A percentile compares a stretch with the other conserved stretches of the same genome.
Evolutionary conservation across 2,888 invertebrate species (phyloP).

Genomic region (Allolobophora icterica): DNA sequence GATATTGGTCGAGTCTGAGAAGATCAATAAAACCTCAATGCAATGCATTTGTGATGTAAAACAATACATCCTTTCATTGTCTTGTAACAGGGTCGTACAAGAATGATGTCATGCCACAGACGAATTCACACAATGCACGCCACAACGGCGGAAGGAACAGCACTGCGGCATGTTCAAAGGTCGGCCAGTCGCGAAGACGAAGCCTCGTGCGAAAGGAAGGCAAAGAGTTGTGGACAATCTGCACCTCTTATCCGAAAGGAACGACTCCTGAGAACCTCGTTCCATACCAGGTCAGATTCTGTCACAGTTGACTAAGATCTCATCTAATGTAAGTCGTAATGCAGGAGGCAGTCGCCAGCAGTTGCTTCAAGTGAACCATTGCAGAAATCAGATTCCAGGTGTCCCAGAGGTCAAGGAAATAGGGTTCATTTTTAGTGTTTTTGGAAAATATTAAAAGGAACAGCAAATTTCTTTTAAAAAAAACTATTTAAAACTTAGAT

Average conservation of each 20-base stretch:
- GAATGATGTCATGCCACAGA: not conserved
- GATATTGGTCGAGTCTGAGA: not conserved
- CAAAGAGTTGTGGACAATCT: slow-evolving; percentile 40
- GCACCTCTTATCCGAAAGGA: slow-evolving; percentile 45
- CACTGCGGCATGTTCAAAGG: not conserved
- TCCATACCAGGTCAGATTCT: slow-evolving; percentile 45
- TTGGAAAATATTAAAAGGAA: too few relatives aligned
- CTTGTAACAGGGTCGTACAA: not conserved
- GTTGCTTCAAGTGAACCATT: too few relatives aligned
- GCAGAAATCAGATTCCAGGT: too few relatives aligned
- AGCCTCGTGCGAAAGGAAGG: slow-evolving; percentile 36
- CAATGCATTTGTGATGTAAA: too few relatives aligned
- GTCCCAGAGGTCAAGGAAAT: too few relatives aligned
- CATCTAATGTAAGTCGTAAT: too few relatives aligned
- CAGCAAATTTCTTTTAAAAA: too few relatives aligned
- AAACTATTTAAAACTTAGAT: too few relatives aligned
- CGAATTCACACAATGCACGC: not conserved
- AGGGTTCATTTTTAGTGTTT: too few relatives aligned
- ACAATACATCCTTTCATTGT: not conserved
- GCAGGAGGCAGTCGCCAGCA: too few relatives aligned
- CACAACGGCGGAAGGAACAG: not conserved
- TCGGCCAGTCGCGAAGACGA: slow-evolving; percentile 19
- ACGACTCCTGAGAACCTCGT: slow-evolving; percentile 44
- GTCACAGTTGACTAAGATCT: too few relatives aligned
- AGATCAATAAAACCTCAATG: not conserved